Evolutionary conservation across 2,888 invertebrate genomes (phyloP).

Genomic region (Lasius platythorax): DNA sequence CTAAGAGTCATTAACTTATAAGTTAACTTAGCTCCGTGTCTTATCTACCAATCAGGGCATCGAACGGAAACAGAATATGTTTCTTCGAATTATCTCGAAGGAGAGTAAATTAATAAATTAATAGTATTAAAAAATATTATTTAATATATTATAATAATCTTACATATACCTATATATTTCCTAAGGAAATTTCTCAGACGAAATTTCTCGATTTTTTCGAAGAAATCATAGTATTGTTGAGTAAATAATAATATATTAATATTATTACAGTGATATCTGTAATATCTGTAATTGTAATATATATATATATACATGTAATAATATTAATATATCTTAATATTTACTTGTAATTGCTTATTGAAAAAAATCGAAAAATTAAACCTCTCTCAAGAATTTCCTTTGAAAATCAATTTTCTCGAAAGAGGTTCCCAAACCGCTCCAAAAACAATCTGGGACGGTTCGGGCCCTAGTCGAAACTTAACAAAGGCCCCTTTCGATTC

Average conservation of each 20-base stretch:
- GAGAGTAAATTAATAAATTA: slow-evolving; percentile 36
- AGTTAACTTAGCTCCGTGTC: slow-evolving; percentile 78
- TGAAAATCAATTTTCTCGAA: slow-evolving; percentile 22
- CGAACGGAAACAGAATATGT: slow-evolving; percentile 39
- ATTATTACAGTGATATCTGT: slow-evolving; percentile 23
- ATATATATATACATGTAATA: neutral
- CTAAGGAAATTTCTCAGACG: slow-evolving; percentile 13
- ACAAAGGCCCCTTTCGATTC: slow-evolving; percentile 23
- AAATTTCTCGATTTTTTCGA: slow-evolving; percentile 2
- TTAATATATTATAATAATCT: slow-evolving; percentile 17
- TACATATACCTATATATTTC: neutral
- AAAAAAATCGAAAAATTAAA: slow-evolving; percentile 7
- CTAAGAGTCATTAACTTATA: slow-evolving; percentile 75
- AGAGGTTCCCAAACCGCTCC: slow-evolving; percentile 22
- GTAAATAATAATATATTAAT: slow-evolving; percentile 44
- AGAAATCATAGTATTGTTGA: neutral
- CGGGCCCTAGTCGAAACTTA: slow-evolving; percentile 14
- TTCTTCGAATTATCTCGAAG: slow-evolving; percentile 3
- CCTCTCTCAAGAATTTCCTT: neutral
- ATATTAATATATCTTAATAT: slow-evolving; percentile 23
- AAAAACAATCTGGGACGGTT: neutral
- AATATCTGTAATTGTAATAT: neutral
- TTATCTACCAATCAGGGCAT: slow-evolving; percentile 75
- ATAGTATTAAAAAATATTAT: slow-evolving; percentile 24
- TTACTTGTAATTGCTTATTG: neutral